Evolutionary conservation across 2,888 invertebrate genomes (phyloP).

Genomic region (Ormyrus labotus): DNA sequence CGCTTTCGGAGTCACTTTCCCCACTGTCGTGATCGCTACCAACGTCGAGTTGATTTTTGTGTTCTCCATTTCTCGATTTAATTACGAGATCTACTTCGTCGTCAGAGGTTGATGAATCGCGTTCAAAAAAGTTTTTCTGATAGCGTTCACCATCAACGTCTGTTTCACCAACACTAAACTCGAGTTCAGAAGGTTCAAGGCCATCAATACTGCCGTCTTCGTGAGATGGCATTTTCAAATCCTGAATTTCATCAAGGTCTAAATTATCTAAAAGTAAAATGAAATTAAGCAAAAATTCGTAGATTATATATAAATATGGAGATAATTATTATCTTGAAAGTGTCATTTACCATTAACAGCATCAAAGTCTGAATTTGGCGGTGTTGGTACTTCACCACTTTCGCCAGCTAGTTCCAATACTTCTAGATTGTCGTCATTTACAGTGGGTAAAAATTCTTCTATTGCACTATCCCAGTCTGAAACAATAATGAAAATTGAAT

Average conservation of each 20-base stretch:
- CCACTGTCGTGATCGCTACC: slow-evolving; percentile 63
- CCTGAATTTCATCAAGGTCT: slow-evolving; percentile 68
- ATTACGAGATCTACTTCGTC: slow-evolving; percentile 69
- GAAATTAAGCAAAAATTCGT: not conserved
- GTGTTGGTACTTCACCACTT: slow-evolving; percentile 70
- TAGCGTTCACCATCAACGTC: slow-evolving; percentile 70
- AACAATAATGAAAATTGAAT: not conserved
- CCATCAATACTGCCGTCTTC: slow-evolving; percentile 73
- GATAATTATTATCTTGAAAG: not conserved
- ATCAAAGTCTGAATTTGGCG: slow-evolving; percentile 62
- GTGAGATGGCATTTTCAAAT: slow-evolving; percentile 72
- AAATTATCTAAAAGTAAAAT: slow-evolving; percentile 63
- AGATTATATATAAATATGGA: not conserved
- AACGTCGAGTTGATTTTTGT: slow-evolving; percentile 38
- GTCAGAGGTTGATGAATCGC: slow-evolving; percentile 57
- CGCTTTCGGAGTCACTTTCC: not conserved
- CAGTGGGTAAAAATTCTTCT: slow-evolving; percentile 74
- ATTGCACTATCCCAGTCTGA: slow-evolving; percentile 74
- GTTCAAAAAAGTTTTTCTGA: slow-evolving; percentile 61
- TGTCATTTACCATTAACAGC: slow-evolving; percentile 24
- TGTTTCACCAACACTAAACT: slow-evolving; percentile 68
- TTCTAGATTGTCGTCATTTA: slow-evolving; percentile 72
- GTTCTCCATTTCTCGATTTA: slow-evolving; percentile 58
- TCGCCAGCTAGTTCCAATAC: slow-evolving; percentile 73
- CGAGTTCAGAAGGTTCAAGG: slow-evolving; percentile 71